These are phyloP conservation scores for Uromys caudimaculatus DNA, from an alignment of 2,797 vertebrate genomes.

Conservation along the genomic window DNA sequence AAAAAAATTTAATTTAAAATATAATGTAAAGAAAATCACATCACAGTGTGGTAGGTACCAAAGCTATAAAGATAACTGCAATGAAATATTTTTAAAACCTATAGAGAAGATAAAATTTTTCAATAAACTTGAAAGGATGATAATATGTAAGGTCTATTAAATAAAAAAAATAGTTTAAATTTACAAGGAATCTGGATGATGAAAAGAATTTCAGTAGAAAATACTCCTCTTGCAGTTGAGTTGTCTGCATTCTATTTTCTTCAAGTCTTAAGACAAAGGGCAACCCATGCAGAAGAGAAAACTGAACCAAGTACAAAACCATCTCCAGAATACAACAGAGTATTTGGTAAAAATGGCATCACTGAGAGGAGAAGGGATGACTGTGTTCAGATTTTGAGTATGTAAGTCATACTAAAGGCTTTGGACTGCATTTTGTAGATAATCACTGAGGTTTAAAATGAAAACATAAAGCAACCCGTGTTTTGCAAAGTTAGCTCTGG, in stretches of 20 bases:
- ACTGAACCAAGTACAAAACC: neutral
- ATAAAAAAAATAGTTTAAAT: neutral
- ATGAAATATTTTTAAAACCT: neutral
- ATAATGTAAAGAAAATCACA: neutral
- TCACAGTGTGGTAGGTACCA: neutral
- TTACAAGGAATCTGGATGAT: neutral
- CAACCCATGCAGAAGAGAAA: neutral
- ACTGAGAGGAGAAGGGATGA: neutral
- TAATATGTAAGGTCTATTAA: neutral
- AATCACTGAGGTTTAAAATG: neutral
- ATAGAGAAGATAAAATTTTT: neutral
- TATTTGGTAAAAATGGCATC: neutral
- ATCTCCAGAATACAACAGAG: neutral
- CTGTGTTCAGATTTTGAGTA: neutral
- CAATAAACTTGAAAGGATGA: neutral
- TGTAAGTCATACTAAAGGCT: neutral
- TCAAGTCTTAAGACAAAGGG: slow-evolving; percentile 2
- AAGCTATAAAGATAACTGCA: neutral
- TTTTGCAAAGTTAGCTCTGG: slow-evolving; percentile 1
- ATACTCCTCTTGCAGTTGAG: neutral
- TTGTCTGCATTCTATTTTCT: neutral
- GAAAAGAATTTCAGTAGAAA: neutral
- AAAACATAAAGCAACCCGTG: neutral
- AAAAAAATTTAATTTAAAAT: neutral
- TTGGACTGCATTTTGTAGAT: neutral